phyloP scores from a whole-genome alignment of 2,888 invertebrate species.

The Nezara viridula region DNA sequence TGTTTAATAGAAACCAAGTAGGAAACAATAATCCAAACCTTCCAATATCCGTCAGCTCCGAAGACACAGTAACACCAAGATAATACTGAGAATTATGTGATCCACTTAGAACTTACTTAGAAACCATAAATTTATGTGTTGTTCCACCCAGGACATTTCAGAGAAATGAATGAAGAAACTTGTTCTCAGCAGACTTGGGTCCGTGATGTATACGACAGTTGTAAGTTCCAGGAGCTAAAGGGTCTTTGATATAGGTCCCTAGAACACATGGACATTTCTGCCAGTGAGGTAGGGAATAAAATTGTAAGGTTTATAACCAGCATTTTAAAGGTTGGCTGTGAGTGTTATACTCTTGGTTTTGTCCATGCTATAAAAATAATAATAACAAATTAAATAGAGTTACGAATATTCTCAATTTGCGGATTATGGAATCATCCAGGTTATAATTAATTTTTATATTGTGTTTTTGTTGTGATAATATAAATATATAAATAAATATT shows the following conservation, averaged over 20 bases:
- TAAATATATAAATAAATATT: too few species aligned
- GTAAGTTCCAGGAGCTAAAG: conserved; percentile 11
- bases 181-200: neutral
- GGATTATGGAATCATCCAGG: too few species aligned
- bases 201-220: neutral
- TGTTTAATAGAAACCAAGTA: neutral
- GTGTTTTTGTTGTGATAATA: too few species aligned
- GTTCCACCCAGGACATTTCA: neutral
- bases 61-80: neutral
- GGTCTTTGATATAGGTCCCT: conserved; percentile 5
- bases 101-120: conserved; percentile 22
- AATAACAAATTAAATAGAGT: too few species aligned
- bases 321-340: too few species aligned
- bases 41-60: neutral
- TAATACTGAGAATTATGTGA: neutral
- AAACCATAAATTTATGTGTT: conserved; percentile 26
- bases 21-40: neutral
- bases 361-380: too few species aligned
- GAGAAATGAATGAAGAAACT: conserved; percentile 40
- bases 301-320: too few species aligned
- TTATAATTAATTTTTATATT: too few species aligned
- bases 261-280: neutral
- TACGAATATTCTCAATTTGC: too few species aligned
- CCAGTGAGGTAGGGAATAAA: neutral
- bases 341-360: too few species aligned